Base-by-base conservation (phyloP, 1,140 invertebrate genomes). In the Brachionus koreanus region DNA sequence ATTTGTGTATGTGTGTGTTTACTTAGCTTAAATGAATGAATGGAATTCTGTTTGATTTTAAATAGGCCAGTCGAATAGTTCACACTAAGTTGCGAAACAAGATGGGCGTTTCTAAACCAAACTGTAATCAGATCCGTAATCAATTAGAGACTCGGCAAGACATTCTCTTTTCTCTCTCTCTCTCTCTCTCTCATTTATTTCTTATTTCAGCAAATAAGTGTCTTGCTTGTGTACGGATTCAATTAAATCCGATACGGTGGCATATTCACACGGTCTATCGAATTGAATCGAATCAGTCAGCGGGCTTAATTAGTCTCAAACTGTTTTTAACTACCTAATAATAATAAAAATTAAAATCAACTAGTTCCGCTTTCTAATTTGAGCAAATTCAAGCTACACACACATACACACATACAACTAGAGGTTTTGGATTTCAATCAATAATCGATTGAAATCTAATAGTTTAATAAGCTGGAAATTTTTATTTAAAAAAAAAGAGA, bases 141-240 rank as follows among this genome's bases (percentile, higher is more conserved):
- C 65, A 69, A 69, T 69, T 69, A 69, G 33, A 65, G 63, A 65
- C 63, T 37, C 65, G 37, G 65, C 65, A 69, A 37, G 65, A 69
- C 19, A 69, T 69, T 33, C 33, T 57, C 23, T 57, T 29, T 29
- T 2, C 3, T 29, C 29, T n/a, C n/a, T n/a, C n/a, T n/a, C n/a
- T n/a, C n/a, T n/a, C n/a, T n/a, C n/a, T n/a, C n/a, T 29, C 29
- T 29, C 29, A 29, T 29, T 29, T 46, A 12, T 46, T 46, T 46
- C 10, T 12, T 46, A 12, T 46, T 46, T 23, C 23, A 25, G 19
- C 61, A 69, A 69, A 39, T 69, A 69, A 69, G 65, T 69, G 65
- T 69, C 35, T 69, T 69, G 33, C 65, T 25, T 63, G 16, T 63
- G 37, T 69, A 69, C 35, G 65, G 35, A 69, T 69, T 69, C 65